Conservation (phyloP, 2,113 vertebrate species). For the Centrocercus urophasianus region DNA sequence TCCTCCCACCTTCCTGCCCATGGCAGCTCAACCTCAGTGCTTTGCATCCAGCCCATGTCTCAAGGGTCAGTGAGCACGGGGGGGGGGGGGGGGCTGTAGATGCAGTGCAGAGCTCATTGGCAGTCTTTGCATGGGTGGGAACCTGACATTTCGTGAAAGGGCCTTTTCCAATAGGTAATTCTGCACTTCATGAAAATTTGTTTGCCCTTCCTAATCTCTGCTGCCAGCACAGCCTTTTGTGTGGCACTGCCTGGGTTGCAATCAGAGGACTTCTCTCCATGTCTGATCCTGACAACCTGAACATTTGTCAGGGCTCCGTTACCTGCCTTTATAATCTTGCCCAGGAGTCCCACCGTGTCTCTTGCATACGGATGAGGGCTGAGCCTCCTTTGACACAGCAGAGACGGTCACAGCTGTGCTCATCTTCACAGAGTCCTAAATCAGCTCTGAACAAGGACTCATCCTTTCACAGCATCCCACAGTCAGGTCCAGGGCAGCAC, state of each 20-base stretch:
- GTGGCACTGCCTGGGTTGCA: neutral
- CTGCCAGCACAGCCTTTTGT: neutral
- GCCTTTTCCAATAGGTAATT: neutral
- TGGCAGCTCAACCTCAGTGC: neutral
- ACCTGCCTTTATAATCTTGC: slow-evolving; percentile 9
- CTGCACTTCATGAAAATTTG: slow-evolving; percentile 36
- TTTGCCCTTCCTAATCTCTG: slow-evolving; percentile 24
- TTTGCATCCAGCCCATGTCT: neutral
- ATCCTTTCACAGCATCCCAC: neutral
- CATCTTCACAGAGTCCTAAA: neutral
- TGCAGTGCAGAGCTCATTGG: neutral
- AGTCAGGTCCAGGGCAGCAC: neutral
- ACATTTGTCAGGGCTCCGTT: slow-evolving; percentile 22
- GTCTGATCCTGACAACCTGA: neutral
- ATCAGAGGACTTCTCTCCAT: neutral
- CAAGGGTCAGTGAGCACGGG: neutral
- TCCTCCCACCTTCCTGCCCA: neutral
- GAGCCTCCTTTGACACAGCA: neutral
- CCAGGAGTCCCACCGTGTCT: neutral
- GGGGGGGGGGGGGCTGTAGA: neutral
- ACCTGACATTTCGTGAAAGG: neutral
- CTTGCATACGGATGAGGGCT: neutral
- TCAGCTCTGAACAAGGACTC: neutral
- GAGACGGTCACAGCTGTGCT: neutral
- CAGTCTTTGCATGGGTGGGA: neutral